Evolutionary conservation across 2,888 invertebrate genomes (phyloP).

Genomic region (Omphaloscelis lunosa): DNA sequence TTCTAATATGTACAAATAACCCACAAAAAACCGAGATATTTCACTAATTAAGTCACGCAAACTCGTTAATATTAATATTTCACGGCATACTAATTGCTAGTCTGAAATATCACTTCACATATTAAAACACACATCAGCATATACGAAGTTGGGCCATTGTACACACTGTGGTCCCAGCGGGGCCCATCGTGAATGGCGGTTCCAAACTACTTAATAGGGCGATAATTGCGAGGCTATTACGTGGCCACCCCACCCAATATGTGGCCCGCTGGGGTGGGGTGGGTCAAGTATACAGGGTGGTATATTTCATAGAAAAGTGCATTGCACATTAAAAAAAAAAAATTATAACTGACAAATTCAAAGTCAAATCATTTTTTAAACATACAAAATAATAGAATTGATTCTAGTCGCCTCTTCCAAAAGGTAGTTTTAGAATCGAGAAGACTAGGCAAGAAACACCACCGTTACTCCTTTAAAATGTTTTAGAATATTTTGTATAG

Average conservation of each 20-base stretch:
- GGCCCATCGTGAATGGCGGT: conserved; percentile 75
- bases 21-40: conserved; percentile 48
- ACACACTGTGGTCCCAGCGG: conserved; percentile 65
- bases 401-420: no score
- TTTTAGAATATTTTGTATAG: no score
- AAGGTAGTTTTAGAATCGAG: no score
- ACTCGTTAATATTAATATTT: conserved; percentile 62
- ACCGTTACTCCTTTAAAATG: no score
- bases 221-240: conserved; percentile 87
- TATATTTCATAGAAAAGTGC: no score
- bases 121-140: conserved; percentile 58
- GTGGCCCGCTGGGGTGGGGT: conserved; percentile 32
- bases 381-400: no score
- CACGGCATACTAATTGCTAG: conserved; percentile 63
- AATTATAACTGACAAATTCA: no score
- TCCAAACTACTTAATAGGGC: conserved; percentile 88
- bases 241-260: conserved; percentile 59
- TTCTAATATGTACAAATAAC: conserved; percentile 35
- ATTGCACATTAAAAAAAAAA: no score
- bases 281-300: conserved; percentile 23
- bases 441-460: no score
- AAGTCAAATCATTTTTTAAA: no score
- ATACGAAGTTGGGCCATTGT: conserved; percentile 58
- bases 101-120: conserved; percentile 65
- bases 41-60: conserved; percentile 60